phyloP scores from a whole-genome alignment of 2,888 invertebrate species.

The Cryptus viduatorius region DNA sequence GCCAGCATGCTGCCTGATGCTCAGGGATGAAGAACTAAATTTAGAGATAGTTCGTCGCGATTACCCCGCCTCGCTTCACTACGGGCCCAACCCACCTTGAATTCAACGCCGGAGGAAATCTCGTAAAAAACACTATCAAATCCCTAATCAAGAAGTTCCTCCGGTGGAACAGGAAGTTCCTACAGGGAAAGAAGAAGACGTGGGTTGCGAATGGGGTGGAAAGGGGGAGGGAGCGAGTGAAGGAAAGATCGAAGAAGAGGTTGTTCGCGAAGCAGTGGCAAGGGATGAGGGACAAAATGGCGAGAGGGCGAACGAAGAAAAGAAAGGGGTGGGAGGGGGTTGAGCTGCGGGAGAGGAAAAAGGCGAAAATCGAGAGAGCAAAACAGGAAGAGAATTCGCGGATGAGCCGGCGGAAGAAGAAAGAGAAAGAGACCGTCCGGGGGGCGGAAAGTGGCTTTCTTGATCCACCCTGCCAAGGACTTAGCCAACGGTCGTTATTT shows the following conservation, averaged over 20 bases:
- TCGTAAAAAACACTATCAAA: conserved; percentile 78
- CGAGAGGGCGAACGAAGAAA: conserved; percentile 52
- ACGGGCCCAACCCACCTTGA: conserved; percentile 63
- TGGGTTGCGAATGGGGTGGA: conserved; percentile 9
- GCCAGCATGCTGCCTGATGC: conserved; percentile 66
- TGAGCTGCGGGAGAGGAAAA: conserved; percentile 51
- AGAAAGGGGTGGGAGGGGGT: conserved; percentile 44
- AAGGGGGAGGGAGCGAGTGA: conserved; percentile 41
- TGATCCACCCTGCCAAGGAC: conserved; percentile 60
- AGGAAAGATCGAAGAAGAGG: conserved; percentile 62
- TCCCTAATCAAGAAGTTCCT: conserved; percentile 79
- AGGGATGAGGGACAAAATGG: conserved; percentile 45
- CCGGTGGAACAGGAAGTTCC: conserved; percentile 72
- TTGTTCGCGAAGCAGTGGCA: conserved; percentile 56
- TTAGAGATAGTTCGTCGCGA: conserved; percentile 77
- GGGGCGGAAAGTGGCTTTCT: conserved; percentile 45
- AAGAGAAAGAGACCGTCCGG: neutral
- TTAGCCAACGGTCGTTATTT: conserved; percentile 64
- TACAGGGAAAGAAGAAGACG: conserved; percentile 49
- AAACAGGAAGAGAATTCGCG: conserved; percentile 58
- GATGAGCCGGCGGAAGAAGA: conserved; percentile 9
- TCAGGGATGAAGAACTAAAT: conserved; percentile 70
- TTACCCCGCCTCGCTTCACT: conserved; percentile 69
- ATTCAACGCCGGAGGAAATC: conserved; percentile 71
- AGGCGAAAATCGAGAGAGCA: conserved; percentile 67